Evolutionary conservation across 2,797 vertebrate genomes (phyloP).

Genomic region (Cyprinella venusta): DNA sequence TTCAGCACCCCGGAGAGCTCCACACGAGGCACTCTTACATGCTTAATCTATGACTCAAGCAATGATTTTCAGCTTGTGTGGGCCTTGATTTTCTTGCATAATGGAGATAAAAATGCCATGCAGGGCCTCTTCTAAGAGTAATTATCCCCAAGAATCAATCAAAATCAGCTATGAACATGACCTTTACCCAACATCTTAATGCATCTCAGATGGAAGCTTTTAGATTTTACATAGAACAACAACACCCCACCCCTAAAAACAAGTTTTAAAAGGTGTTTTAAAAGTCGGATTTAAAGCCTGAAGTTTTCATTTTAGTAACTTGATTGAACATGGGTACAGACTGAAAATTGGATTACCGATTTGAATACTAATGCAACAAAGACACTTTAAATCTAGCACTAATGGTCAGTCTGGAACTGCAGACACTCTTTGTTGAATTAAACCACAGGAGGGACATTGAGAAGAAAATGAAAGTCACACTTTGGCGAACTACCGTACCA

Average conservation of each 20-base stretch:
- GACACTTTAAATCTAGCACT: constrained; percentile 29
- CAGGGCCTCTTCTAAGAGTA: neutral
- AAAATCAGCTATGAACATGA: constrained; percentile 10
- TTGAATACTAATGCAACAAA: constrained; percentile 32
- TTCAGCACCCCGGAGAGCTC: constrained; percentile 46
- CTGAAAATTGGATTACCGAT: constrained; percentile 12
- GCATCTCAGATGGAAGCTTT: neutral
- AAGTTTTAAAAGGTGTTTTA: neutral
- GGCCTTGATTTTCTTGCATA: constrained; percentile 27
- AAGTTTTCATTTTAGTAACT: constrained; percentile 5
- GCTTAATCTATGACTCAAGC: constrained; percentile 29
- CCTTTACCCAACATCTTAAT: constrained; percentile 23
- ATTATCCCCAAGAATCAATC: constrained; percentile 23
- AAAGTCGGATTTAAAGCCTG: neutral
- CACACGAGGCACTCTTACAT: constrained; percentile 4
- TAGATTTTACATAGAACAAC: neutral
- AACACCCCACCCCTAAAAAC: too few species aligned
- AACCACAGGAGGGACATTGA: constrained; percentile 34
- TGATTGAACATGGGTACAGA: neutral
- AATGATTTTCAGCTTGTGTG: constrained; percentile 25
- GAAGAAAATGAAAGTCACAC: constrained; percentile 25
- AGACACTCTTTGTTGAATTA: constrained; percentile 21
- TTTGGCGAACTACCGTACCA: neutral
- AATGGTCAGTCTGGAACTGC: constrained; percentile 25
- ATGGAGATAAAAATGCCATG: neutral